These are phyloP conservation scores for Daboia siamensis DNA, from an alignment of 2,113 vertebrate genomes.

Conservation along the genomic window DNA sequence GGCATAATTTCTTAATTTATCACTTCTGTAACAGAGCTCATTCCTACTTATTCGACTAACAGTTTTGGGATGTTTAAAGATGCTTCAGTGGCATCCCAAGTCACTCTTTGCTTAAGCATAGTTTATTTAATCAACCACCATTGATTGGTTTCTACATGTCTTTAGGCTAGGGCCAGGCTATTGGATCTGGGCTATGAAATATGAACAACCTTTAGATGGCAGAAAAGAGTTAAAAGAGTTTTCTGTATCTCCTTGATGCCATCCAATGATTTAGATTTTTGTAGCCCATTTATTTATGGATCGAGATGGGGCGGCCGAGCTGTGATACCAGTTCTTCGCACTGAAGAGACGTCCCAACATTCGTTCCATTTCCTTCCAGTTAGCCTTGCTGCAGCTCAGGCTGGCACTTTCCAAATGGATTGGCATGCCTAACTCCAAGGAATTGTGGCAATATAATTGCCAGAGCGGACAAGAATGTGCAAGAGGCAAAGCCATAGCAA, in stretches of 20 bases:
- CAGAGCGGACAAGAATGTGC: background rate
- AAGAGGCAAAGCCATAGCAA: background rate
- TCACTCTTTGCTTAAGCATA: background rate
- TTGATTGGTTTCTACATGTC: background rate
- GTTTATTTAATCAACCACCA: background rate
- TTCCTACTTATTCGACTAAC: background rate
- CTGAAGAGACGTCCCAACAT: background rate
- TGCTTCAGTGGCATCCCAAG: background rate
- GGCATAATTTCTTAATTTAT: background rate
- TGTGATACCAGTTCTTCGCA: background rate
- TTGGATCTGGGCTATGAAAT: background rate
- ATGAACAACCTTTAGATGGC: background rate
- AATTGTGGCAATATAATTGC: background rate
- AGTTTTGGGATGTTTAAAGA: background rate
- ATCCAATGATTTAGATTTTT: background rate
- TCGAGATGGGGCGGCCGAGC: background rate
- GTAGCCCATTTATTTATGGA: background rate
- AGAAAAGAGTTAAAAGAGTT: background rate
- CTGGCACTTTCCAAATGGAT: background rate
- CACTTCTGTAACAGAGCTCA: background rate
- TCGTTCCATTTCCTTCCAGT: background rate
- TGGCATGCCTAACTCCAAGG: background rate
- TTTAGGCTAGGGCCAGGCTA: background rate
- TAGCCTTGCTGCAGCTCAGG: background rate
- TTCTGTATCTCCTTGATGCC: background rate